A percentile compares a stretch with the other conserved stretches of the same genome.
phyloP scores from a whole-genome alignment of 2,797 vertebrate species.

The Hippocampus kuda region DNA sequence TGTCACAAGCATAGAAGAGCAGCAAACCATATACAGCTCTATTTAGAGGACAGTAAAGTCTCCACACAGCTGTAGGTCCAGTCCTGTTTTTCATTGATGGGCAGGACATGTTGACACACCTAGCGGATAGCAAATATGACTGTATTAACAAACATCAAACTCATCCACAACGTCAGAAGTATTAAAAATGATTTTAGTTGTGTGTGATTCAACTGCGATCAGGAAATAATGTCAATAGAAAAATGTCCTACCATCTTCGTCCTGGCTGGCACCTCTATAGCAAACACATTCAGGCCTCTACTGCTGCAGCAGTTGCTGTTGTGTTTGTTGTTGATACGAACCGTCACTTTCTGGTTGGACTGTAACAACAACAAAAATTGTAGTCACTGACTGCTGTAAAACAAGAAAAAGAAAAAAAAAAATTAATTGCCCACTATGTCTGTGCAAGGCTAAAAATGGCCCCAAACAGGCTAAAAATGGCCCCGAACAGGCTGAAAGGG shows the following conservation, averaged over 20 bases:
- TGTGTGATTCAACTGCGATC: neutral
- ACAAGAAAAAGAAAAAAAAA: neutral
- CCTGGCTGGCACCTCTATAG: slow-evolving; percentile 82
- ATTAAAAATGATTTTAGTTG: neutral
- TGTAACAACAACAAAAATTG: slow-evolving; percentile 41
- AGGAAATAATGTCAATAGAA: neutral
- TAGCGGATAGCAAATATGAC: slow-evolving; percentile 42
- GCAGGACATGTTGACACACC: slow-evolving; percentile 86
- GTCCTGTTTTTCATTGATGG: slow-evolving; percentile 75
- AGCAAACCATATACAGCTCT: neutral
- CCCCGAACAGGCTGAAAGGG: too few relatives aligned
- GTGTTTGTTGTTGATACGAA: slow-evolving; percentile 84
- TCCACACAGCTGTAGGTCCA: slow-evolving; percentile 81
- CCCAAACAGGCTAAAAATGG: too few relatives aligned
- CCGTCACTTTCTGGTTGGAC: slow-evolving; percentile 79
- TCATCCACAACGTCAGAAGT: neutral
- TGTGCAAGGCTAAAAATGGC: too few relatives aligned
- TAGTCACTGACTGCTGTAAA: neutral
- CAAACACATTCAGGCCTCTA: slow-evolving; percentile 78
- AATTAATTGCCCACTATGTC: too few relatives aligned
- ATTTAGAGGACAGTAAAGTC: slow-evolving; percentile 59
- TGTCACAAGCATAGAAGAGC: neutral
- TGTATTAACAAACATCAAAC: neutral
- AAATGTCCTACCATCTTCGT: slow-evolving; percentile 72
- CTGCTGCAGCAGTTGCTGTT: slow-evolving; percentile 83